Percentiles rank a stretch among this genome's conserved stretches.
Evolutionary conservation across 2,888 invertebrate genomes (phyloP).

Genomic region (Marronus borbonicus): DNA sequence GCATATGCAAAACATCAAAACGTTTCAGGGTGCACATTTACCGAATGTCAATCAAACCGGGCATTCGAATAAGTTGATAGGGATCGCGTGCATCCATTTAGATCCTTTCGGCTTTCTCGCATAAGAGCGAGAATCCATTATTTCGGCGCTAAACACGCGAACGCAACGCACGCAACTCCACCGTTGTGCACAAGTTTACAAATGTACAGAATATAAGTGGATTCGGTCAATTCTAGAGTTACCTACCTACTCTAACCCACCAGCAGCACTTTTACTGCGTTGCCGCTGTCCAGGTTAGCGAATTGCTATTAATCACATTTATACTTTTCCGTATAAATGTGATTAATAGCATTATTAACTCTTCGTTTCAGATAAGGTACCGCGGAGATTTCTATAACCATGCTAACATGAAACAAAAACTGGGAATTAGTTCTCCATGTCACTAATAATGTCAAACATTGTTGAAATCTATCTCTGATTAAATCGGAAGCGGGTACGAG

Average conservation of each 20-base stretch:
- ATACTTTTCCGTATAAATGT: conserved; percentile 57
- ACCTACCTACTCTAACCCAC: conserved; percentile 10
- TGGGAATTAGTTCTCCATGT: too few relatives aligned
- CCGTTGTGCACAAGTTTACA: conserved; percentile 65
- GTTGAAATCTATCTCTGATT: too few relatives aligned
- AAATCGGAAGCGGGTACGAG: too few relatives aligned
- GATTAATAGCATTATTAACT: conserved; percentile 60
- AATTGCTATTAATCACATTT: conserved; percentile 46
- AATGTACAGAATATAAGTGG: conserved; percentile 59
- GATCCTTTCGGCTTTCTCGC: conserved; percentile 60
- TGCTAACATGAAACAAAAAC: too few relatives aligned
- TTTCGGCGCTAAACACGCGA: conserved; percentile 64
- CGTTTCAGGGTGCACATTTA: conserved; percentile 66
- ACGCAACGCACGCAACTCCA: conserved; percentile 67
- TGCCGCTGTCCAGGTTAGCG: conserved; percentile 33
- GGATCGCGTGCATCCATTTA: conserved; percentile 66
- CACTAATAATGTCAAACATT: too few relatives aligned
- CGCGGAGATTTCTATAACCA: neutral
- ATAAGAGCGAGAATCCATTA: conserved; percentile 64
- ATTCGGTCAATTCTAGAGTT: conserved; percentile 60
- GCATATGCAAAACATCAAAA: conserved; percentile 65
- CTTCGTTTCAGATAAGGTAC: conserved; percentile 41
- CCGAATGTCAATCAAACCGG: conserved; percentile 68
- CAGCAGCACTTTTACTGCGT: neutral
- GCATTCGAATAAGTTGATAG: conserved; percentile 66